Conservation (phyloP, 2,797 vertebrate genomes). For the Molossus molossus region DNA sequence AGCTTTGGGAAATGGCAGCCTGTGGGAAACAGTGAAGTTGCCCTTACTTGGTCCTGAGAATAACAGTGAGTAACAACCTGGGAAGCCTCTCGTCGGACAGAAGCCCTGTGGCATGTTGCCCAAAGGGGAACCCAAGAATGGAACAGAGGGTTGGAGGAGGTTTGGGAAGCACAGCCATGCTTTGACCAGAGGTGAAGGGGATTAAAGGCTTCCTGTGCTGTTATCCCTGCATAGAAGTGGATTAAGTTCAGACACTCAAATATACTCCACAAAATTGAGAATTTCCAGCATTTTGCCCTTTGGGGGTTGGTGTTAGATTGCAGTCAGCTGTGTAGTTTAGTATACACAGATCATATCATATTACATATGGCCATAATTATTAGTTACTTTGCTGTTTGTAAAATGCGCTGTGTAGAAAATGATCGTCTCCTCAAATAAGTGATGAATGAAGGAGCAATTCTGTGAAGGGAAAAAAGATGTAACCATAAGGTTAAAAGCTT, state of each 20-base stretch:
- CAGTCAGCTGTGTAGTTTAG: not conserved
- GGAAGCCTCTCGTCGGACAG: not conserved
- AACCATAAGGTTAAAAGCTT: not conserved
- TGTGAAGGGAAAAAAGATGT: too few species aligned
- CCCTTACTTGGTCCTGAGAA: not conserved
- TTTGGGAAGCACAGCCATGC: not conserved
- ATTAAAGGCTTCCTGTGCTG: not conserved
- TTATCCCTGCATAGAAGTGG: not conserved
- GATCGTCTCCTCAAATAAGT: constrained; percentile 20
- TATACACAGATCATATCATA: not conserved
- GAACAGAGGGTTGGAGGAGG: not conserved
- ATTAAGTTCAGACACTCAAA: constrained; percentile 28
- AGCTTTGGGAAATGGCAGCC: not conserved
- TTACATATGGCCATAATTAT: constrained; percentile 1
- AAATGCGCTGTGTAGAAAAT: constrained; percentile 31
- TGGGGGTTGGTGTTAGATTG: not conserved
- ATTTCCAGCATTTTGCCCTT: constrained; percentile 42
- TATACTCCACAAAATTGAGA: not conserved
- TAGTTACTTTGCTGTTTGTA: not conserved
- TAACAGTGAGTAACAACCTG: not conserved
- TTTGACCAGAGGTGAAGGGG: not conserved
- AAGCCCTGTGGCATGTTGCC: not conserved
- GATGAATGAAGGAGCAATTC: constrained; percentile 3
- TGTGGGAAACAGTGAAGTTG: not conserved
- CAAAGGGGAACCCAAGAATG: not conserved